Base-by-base conservation (phyloP, 2,113 vertebrate genomes). In the Thryonomys swinderianus region DNA sequence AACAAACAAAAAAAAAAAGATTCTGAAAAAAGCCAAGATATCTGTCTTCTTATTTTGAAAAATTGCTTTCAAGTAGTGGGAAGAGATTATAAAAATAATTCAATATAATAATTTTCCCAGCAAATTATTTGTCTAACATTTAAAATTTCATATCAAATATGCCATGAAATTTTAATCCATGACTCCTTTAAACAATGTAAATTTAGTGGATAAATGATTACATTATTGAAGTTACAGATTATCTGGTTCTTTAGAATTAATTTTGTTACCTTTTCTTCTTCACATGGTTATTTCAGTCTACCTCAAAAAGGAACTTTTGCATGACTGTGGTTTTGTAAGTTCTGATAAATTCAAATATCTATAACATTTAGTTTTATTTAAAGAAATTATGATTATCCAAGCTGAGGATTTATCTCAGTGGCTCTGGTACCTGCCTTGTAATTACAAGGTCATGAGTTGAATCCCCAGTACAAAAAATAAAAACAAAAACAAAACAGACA, bases 21-120 rank as follows among this genome's bases (percentile, higher is more conserved):
- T 48, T 25, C 53, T 71, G 0, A 74, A 94, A 90, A 88, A 95
- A 91, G 62, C 30, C 1, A 48, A 85, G n/a, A 45, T 83, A 93
- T 71, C 13, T 32, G 9, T 57, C 34, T 81, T 82, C 12, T 88
- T 88, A 2, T 73, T 42, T 62, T 5, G 59, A 11, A 61, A 73
- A 93, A 94, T 9, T 61, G 6, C 42, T 69, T 69, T 53, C 53
- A 92, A 88, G 7, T 57, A 57, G 55, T 57, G 55, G 17, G 5
- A 89, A 61, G 32, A 93, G 9, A 79, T 11, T 45, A 86, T 20
- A 85, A 83, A 64, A 92, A 59, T 34, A 92, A 53, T 8, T 78
- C 79, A 69, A 16, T 32, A 23, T 69, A 57, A 71, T 4, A 64
- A 95, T 17, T 51, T 51, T 51, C 76, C 48, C 18, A 85, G 34